Conservation (phyloP, 2,888 invertebrate genomes). For the Pecten maximus region DNA sequence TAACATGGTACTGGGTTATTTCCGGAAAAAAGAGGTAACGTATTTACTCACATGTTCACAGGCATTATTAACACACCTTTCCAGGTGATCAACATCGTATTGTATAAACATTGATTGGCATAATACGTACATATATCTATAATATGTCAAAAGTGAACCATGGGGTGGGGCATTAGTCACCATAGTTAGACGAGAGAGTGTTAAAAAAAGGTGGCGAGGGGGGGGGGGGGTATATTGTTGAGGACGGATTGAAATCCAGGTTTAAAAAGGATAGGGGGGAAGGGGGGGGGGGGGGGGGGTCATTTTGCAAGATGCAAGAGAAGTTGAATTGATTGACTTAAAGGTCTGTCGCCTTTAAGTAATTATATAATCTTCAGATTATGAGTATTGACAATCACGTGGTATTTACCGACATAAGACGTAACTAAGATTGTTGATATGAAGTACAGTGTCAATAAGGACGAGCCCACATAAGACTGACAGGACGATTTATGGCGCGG, state of each 20-base stretch:
- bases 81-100: neutral
- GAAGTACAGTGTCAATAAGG: neutral
- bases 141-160: neutral
- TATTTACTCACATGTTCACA: neutral
- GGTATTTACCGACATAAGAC: neutral
- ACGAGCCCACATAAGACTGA: neutral
- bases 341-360: neutral
- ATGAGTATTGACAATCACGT: neutral
- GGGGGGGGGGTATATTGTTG: too few relatives aligned
- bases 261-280: too few relatives aligned
- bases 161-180: neutral
- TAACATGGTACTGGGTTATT: neutral
- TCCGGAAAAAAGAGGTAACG: conserved; percentile 4
- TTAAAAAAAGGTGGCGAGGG: too few relatives aligned
- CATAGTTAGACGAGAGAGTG: too few relatives aligned
- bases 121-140: neutral
- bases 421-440: neutral
- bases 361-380: neutral
- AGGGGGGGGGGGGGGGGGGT: too few relatives aligned
- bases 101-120: neutral
- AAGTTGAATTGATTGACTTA: too few relatives aligned
- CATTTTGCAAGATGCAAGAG: too few relatives aligned
- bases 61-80: neutral
- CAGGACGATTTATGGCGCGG: neutral
- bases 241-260: too few relatives aligned